A percentile compares a stretch with the other conserved stretches of the same genome.
These are phyloP conservation scores for Euleptes europaea DNA, from an alignment of 2,113 vertebrate species.

Conservation along the genomic window DNA sequence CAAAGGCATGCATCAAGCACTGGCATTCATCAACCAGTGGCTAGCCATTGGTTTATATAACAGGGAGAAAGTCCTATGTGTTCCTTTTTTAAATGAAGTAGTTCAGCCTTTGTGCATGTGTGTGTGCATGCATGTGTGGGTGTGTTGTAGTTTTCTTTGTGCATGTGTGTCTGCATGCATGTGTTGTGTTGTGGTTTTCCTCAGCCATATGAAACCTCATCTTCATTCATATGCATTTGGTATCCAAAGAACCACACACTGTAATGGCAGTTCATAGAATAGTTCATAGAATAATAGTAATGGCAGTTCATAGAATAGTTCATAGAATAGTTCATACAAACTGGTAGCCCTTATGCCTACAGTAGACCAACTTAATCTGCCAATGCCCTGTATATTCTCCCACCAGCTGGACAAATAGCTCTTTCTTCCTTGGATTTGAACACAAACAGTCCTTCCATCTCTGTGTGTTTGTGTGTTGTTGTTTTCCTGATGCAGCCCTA, in stretches of 20 bases:
- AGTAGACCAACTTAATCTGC: neutral
- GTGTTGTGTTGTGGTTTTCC: neutral
- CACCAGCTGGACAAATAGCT: neutral
- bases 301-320: neutral
- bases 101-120: neutral
- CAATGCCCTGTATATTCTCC: neutral
- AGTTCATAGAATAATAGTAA: too few species aligned
- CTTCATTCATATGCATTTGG: neutral
- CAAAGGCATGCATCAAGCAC: neutral
- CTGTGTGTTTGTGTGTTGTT: neutral
- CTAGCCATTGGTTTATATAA: neutral
- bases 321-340: too few species aligned
- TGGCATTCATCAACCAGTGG: neutral
- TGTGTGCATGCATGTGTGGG: neutral
- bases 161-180: neutral
- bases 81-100: neutral
- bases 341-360: neutral
- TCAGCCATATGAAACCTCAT: neutral
- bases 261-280: neutral
- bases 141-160: neutral
- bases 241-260: rapidly evolving
- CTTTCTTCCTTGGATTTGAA: conserved; percentile 10
- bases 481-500: neutral
- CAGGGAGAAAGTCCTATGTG: neutral
- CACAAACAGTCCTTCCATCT: neutral